Conservation (phyloP, 2,797 vertebrate species). For the Valencia hispanica region DNA sequence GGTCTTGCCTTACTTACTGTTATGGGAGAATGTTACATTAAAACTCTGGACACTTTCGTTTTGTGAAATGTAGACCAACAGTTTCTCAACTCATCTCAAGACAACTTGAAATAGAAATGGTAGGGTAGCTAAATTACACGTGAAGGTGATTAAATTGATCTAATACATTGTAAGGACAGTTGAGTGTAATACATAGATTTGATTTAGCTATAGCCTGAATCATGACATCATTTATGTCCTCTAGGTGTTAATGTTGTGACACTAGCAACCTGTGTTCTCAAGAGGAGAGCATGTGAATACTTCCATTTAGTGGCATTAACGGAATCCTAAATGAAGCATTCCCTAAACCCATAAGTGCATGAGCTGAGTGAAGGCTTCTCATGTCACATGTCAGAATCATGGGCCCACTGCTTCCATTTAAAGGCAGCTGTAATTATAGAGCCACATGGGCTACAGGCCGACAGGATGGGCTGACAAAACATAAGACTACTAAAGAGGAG, state of each 20-base stretch:
- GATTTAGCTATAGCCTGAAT: background rate
- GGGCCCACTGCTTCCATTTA: background rate
- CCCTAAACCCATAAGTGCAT: background rate
- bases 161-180: background rate
- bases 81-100: background rate
- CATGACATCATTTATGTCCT: background rate
- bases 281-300: background rate
- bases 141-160: background rate
- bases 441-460: background rate
- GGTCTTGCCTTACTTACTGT: background rate
- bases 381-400: background rate
- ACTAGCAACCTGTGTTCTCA: background rate
- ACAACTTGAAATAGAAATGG: background rate
- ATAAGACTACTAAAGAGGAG: conserved; percentile 3
- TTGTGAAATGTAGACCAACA: background rate
- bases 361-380: background rate
- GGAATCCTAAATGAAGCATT: background rate
- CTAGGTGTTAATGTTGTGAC: background rate
- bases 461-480: background rate
- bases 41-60: background rate
- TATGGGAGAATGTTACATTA: background rate
- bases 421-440: background rate
- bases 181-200: background rate
- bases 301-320: background rate
- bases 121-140: background rate